Evolutionary conservation across 1,140 invertebrate species (phyloP), one percentile per base, ranked within the genome.

Genomic region (Zaprionus gabonicus): DNA sequence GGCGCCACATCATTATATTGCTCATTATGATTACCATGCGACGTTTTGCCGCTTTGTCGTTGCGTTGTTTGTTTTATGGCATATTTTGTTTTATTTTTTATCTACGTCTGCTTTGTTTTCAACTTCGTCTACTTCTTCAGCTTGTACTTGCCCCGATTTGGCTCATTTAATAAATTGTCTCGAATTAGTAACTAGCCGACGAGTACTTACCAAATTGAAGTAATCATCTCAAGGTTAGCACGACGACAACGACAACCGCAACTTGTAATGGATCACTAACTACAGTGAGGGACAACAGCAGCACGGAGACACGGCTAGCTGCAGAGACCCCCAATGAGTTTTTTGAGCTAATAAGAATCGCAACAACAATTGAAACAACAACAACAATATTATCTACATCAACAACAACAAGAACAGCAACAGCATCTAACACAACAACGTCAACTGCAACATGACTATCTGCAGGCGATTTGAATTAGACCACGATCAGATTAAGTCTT

Each of bases 111-210:
- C 38, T 38, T 38, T 38, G 36, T 3, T 15, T 38, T 3, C 13
- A 4, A 15, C 38, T 41, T 15, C 38, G 38, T 69, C 20, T 55
- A 51, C 36, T 57, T 63, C 46, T 51, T 51, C 55, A 9, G 28
- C n/a, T 56, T 57, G 73, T 83, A 83, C 71, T 81, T 80, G 81
- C 78, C 76, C 75, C 60, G 79, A 69, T 85, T 81, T 77, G 84
- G 64, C 85, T 90, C 85, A 90, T 90, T 90, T 90, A 77, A 85
- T 90, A 81, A 90, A 90, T 90, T 82, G 85, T 85, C 79, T 90
- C 79, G 76, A 90, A 85, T 80, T 90, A 90, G 85, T 90, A 67
- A 69, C 63, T 80, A 7, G 82, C 63, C 73, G 76, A 73, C 65
- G 66, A 57, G 76, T 63, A 86, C 83, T 82, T 68, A 81, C 73